These are phyloP conservation scores for Felis chaus DNA, from an alignment of 2,113 vertebrate genomes.

Conservation along the genomic window DNA sequence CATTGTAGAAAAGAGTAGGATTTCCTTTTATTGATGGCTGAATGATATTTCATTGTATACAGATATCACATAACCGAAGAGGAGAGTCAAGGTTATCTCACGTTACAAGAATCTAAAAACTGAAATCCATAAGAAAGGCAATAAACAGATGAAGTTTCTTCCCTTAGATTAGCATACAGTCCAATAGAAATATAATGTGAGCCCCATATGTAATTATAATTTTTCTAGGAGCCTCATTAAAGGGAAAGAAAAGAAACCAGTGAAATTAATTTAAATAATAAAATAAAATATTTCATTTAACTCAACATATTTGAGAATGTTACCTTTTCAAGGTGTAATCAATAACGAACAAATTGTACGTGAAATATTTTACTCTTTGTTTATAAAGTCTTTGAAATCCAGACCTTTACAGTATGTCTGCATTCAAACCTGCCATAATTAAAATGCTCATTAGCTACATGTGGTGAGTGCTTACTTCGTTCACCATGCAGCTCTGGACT, in stretches of 20 bases:
- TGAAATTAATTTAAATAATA: background rate
- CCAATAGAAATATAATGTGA: background rate
- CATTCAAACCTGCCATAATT: background rate
- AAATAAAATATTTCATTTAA: background rate
- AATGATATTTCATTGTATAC: background rate
- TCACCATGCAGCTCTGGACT: background rate
- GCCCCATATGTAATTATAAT: accelerated
- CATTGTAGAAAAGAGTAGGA: background rate
- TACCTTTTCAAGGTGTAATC: background rate
- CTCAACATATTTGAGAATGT: background rate
- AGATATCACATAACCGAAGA: background rate
- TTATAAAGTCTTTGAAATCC: background rate
- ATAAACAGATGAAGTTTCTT: background rate
- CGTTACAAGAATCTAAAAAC: background rate
- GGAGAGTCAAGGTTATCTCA: background rate
- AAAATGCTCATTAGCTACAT: background rate
- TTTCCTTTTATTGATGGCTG: background rate
- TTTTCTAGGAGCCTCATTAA: background rate
- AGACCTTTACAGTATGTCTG: background rate
- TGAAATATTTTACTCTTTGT: background rate
- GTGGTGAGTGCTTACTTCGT: background rate
- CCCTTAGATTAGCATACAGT: background rate
- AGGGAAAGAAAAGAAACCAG: background rate
- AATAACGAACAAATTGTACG: background rate
- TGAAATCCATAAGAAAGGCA: background rate